These are phyloP conservation scores for Potamilus streckersoni DNA, from an alignment of 1,140 invertebrate genomes.

Conservation along the genomic window DNA sequence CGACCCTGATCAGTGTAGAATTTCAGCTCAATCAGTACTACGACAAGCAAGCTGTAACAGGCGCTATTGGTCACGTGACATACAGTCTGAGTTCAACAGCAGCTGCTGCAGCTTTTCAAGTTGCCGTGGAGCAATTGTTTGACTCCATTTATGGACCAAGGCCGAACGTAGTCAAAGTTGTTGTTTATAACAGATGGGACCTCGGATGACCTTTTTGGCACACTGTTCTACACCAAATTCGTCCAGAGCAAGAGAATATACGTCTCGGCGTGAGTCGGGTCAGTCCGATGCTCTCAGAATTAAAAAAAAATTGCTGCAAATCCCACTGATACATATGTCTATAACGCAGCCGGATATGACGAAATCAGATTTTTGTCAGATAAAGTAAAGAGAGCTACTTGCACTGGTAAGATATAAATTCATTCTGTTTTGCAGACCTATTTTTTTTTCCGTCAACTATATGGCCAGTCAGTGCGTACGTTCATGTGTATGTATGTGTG, in stretches of 20 bases:
- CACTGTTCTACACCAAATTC: slow-evolving; percentile 6
- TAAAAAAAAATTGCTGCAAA: too few relatives aligned
- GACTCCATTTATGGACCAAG: slow-evolving; percentile 26
- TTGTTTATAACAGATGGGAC: slow-evolving; percentile 39
- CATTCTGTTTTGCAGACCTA: too few relatives aligned
- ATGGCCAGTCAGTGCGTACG: too few relatives aligned
- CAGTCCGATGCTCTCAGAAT: too few relatives aligned
- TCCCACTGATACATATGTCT: too few relatives aligned
- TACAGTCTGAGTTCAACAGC: slow-evolving; percentile 42
- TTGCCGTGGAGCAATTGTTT: slow-evolving; percentile 34
- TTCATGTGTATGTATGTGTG: too few relatives aligned
- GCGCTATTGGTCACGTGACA: slow-evolving; percentile 31
- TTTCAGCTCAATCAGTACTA: slow-evolving; percentile 49
- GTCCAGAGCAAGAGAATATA: slow-evolving; percentile 22
- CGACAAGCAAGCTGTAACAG: slow-evolving; percentile 23
- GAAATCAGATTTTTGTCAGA: too few relatives aligned
- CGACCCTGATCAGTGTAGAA: slow-evolving; percentile 30
- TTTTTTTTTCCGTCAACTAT: too few relatives aligned
- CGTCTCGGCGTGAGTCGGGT: slow-evolving; percentile 35
- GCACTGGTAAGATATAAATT: too few relatives aligned
- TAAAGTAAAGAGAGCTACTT: too few relatives aligned
- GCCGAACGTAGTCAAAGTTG: slow-evolving; percentile 34
- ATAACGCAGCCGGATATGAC: too few relatives aligned
- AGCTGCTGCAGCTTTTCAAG: slow-evolving; percentile 36
- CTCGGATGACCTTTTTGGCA: slow-evolving; percentile 30